Percentiles rank a stretch among this genome's conserved stretches.
Evolutionary conservation across 2,797 vertebrate species (phyloP).

Genomic region (Falco novaeseelandiae): DNA sequence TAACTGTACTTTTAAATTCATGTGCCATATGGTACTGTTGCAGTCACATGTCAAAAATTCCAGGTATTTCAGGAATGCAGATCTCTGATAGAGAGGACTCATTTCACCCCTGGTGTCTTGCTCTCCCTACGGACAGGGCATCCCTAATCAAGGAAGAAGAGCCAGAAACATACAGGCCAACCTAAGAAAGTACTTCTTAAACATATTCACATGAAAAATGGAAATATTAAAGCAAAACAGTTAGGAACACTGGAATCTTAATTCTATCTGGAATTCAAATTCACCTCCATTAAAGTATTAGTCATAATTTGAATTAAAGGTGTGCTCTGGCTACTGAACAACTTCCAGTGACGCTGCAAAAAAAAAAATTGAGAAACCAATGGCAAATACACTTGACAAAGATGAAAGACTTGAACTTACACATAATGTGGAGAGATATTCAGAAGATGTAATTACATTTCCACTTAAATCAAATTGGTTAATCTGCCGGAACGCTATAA

Average conservation of each 20-base stretch:
- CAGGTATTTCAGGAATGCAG: background rate
- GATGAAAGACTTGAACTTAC: slow-evolving; percentile 75
- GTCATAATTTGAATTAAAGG: background rate
- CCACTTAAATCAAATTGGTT: slow-evolving; percentile 98
- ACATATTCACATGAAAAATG: background rate
- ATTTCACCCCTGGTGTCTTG: background rate
- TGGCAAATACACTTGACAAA: background rate
- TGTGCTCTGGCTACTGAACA: background rate
- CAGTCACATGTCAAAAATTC: background rate
- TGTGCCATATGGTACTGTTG: background rate
- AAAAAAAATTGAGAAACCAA: background rate
- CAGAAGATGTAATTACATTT: slow-evolving; percentile 91
- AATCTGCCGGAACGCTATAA: slow-evolving; percentile 96
- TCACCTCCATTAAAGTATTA: background rate
- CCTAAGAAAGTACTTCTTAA: background rate
- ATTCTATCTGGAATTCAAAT: background rate
- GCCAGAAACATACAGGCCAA: background rate
- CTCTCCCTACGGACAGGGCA: background rate
- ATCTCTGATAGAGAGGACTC: background rate
- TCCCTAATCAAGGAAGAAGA: background rate
- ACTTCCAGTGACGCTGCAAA: background rate
- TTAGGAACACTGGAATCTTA: background rate
- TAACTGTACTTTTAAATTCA: background rate
- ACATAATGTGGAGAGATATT: slow-evolving; percentile 91
- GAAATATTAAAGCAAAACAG: background rate